Percentiles rank a stretch among this genome's conserved stretches.
Conservation (phyloP, 2,888 invertebrate species). For the Eilema griseolum region DNA sequence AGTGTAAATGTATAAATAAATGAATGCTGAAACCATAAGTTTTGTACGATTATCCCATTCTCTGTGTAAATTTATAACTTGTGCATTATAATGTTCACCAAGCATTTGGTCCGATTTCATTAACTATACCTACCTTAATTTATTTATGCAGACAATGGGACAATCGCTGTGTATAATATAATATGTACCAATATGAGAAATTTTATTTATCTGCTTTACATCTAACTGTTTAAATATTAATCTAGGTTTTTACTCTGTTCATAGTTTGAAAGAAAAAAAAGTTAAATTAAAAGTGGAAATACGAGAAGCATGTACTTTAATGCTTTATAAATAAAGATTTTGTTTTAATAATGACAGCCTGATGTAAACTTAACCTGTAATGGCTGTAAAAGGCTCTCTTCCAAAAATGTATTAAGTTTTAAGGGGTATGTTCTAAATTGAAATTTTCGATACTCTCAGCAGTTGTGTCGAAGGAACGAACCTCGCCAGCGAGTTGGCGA, state of each 20-base stretch:
- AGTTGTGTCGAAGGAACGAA: not conserved
- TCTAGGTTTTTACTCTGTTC: conserved; percentile 78
- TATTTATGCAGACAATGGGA: conserved; percentile 66
- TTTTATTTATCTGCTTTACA: conserved; percentile 82
- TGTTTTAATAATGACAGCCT: conserved; percentile 10
- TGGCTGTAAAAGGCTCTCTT: conserved; percentile 18
- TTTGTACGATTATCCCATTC: conserved; percentile 68
- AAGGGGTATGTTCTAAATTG: conserved; percentile 8
- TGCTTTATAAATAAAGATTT: not conserved
- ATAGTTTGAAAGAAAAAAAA: conserved; percentile 31
- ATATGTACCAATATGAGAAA: conserved; percentile 74
- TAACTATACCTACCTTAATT: conserved; percentile 21
- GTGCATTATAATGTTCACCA: conserved; percentile 10
- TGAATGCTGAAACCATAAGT: conserved; percentile 74
- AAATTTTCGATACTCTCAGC: conserved; percentile 1
- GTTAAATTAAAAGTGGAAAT: not conserved
- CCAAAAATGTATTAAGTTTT: conserved; percentile 18
- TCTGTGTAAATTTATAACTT: conserved; percentile 53
- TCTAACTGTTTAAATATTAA: conserved; percentile 71
- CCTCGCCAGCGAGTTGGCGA: too few species aligned
- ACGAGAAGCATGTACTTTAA: not conserved
- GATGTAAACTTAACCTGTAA: not conserved
- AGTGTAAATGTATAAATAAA: conserved; percentile 84
- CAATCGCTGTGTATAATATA: conserved; percentile 68
- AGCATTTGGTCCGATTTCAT: conserved; percentile 21